Percentiles rank a stretch among this genome's conserved stretches.
phyloP scores from a whole-genome alignment of 30 jellyfish, hydroid and myxozoan genomes.

The Aurelia aurita complex sp. Pacific region DNA sequence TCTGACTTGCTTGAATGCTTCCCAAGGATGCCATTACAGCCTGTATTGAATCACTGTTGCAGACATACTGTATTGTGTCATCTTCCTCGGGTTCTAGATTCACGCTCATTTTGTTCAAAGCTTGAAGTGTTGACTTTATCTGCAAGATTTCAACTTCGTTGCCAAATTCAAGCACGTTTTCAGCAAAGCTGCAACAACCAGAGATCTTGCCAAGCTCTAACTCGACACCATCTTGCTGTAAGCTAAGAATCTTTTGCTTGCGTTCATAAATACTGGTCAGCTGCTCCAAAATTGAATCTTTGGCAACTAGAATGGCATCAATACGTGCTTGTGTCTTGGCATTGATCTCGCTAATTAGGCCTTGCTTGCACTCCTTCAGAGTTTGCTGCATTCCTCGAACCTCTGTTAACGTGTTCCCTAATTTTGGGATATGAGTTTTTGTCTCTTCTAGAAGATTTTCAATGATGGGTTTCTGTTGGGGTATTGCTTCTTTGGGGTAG shows the following conservation, averaged over 20 bases:
- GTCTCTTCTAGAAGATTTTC: slow-evolving; percentile 82
- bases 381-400: slow-evolving; percentile 78
- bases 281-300: slow-evolving; percentile 70
- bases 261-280: slow-evolving; percentile 74
- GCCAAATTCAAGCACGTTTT: slow-evolving; percentile 89
- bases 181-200: slow-evolving; percentile 94
- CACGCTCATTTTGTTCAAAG: slow-evolving; percentile 64
- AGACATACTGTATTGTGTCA: slow-evolving; percentile 90
- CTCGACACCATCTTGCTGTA: slow-evolving; percentile 94
- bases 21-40: slow-evolving; percentile 90
- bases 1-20: slow-evolving; percentile 87
- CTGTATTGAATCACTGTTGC: slow-evolving; percentile 81
- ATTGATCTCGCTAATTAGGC: slow-evolving; percentile 77
- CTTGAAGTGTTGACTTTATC: slow-evolving; percentile 87
- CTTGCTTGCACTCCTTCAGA: slow-evolving; percentile 76
- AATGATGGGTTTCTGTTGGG: slow-evolving; percentile 88
- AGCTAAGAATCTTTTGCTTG: slow-evolving; percentile 85
- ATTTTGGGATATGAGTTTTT: slow-evolving; percentile 74
- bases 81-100: slow-evolving; percentile 97
- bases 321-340: slow-evolving; percentile 92
- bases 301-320: slow-evolving; percentile 82
- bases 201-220: slow-evolving; percentile 92
- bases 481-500: slow-evolving; percentile 95
- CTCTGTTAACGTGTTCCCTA: slow-evolving; percentile 71
- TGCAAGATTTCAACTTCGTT: slow-evolving; percentile 93